Percentiles rank a stretch among this genome's conserved stretches.
phyloP scores from a whole-genome alignment of 92 coral and sea anemone species.

The Epizoanthus fatuus region DNA sequence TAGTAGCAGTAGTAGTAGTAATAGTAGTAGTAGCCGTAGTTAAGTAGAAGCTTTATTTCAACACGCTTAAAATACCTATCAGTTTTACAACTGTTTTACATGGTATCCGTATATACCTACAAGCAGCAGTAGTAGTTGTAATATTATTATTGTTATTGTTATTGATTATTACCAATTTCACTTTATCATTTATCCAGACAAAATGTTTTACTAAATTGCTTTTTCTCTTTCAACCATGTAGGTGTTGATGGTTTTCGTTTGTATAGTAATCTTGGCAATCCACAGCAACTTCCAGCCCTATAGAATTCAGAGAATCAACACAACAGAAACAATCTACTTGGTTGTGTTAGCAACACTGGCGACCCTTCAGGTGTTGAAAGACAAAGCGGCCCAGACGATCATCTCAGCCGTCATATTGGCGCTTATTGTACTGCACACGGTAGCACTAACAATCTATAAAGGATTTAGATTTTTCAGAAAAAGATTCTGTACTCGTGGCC shows the following conservation, averaged over 20 bases:
- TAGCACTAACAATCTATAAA: slow-evolving; percentile 49
- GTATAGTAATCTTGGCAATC: slow-evolving; percentile 62
- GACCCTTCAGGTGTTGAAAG: slow-evolving; percentile 72
- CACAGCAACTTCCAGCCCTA: slow-evolving; percentile 96
- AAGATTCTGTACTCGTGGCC: slow-evolving; percentile 42
- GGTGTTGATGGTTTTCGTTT: slow-evolving; percentile 80
- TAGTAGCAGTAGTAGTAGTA: too few relatives aligned
- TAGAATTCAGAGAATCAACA: slow-evolving; percentile 76
- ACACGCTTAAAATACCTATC: too few relatives aligned
- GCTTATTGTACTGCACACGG: slow-evolving; percentile 58
- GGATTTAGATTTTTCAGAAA: slow-evolving; percentile 68
- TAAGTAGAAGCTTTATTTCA: too few relatives aligned
- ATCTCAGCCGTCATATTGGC: slow-evolving; percentile 51
- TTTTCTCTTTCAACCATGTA: slow-evolving; percentile 20
- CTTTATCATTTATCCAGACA: too few relatives aligned
- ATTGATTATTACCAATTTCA: too few relatives aligned
- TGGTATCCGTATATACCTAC: too few relatives aligned
- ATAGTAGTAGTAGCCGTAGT: too few relatives aligned
- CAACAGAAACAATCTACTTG: slow-evolving; percentile 90
- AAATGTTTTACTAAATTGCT: background rate
- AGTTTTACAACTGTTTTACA: too few relatives aligned
- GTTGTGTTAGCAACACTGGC: slow-evolving; percentile 74
- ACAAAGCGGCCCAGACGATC: slow-evolving; percentile 30
- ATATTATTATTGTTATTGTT: too few relatives aligned
- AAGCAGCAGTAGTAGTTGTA: too few relatives aligned